phyloP scores from a whole-genome alignment of 1,140 invertebrate species.

The Leptopilina boulardi region DNA sequence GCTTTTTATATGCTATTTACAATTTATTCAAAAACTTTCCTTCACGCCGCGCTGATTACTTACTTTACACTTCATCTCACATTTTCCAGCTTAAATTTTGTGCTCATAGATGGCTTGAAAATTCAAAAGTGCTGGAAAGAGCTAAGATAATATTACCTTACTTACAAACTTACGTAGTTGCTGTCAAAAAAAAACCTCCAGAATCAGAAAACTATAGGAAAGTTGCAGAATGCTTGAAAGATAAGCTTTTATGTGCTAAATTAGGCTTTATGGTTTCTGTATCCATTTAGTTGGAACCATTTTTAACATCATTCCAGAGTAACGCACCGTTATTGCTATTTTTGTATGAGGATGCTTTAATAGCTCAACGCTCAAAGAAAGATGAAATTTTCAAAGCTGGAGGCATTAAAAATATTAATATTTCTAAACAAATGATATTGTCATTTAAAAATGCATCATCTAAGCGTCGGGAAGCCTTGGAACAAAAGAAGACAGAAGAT shows the following conservation, averaged over 20 bases:
- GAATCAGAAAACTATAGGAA: neutral
- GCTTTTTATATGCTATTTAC: slow-evolving; percentile 35
- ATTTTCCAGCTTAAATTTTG: slow-evolving; percentile 38
- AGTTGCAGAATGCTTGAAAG: slow-evolving; percentile 20
- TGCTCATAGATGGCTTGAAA: slow-evolving; percentile 42
- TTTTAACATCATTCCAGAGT: slow-evolving; percentile 43
- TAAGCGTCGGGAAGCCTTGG: no score
- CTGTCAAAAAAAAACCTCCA: neutral
- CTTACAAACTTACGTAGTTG: slow-evolving; percentile 30
- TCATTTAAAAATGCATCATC: no score
- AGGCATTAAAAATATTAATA: no score
- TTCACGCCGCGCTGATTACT: slow-evolving; percentile 38
- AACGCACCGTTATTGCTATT: slow-evolving; percentile 42
- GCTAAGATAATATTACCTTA: slow-evolving; percentile 38
- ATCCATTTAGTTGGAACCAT: slow-evolving; percentile 36
- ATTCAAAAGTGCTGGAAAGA: slow-evolving; percentile 37
- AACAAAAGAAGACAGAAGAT: no score
- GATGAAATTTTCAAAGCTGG: no score
- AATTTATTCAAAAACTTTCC: slow-evolving; percentile 39
- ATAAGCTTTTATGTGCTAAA: slow-evolving; percentile 43
- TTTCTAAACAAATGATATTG: no score
- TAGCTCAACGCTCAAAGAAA: no score
- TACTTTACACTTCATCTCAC: slow-evolving; percentile 23
- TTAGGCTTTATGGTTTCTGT: slow-evolving; percentile 41
- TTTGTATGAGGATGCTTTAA: neutral